Base-by-base conservation (phyloP, 2,888 invertebrate species). In the Helicoverpa assulta region DNA sequence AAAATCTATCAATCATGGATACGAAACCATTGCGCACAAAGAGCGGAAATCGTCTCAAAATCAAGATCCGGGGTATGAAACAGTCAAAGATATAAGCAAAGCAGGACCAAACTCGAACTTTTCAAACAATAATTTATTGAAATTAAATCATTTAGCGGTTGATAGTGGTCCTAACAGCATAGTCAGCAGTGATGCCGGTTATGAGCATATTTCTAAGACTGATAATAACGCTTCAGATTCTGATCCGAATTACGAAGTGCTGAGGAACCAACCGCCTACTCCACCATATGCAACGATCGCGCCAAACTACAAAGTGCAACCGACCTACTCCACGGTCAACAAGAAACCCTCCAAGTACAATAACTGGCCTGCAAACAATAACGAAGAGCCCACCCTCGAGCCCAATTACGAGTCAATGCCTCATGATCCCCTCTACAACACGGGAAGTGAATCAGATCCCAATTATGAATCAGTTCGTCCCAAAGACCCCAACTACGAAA, bases 231-330 rank as follows among this genome's bases (percentile, higher is more conserved):
- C 96, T 6, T 96, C 96, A 0, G 97, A 97, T 81, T 96, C 96
- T 5, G 98, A 98, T 93, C 98, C 98, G 0, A 98, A 98, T 89
- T 98, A 98, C 89, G 98, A 98, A 92, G 97, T 98, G 77, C 90
- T 98, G 57, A 96, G 97, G 73, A 96, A 96, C 26, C 96, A 96
- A 80, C 96, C 94, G 1, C 91, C 95, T 0, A 95, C 93, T 5
- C 95, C 94, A 64, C 96, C 94, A 7, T 95, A 96, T 77, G 95
- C 96, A 0, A 95, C 95, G 1, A 95, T 95, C 68, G 91, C 94
- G 2, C 92, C 96, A 0, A 91, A 91, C 73, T 95, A 92, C 79
- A 94, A 93, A 89, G 86, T 88, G 79, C 95, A 89, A 87, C 94
- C 96, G 0, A 96, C 96, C 0, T 96, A 96, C 79, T 96, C 96